phyloP scores from a whole-genome alignment of 2,797 vertebrate species.

The Pteropus rufus region DNA sequence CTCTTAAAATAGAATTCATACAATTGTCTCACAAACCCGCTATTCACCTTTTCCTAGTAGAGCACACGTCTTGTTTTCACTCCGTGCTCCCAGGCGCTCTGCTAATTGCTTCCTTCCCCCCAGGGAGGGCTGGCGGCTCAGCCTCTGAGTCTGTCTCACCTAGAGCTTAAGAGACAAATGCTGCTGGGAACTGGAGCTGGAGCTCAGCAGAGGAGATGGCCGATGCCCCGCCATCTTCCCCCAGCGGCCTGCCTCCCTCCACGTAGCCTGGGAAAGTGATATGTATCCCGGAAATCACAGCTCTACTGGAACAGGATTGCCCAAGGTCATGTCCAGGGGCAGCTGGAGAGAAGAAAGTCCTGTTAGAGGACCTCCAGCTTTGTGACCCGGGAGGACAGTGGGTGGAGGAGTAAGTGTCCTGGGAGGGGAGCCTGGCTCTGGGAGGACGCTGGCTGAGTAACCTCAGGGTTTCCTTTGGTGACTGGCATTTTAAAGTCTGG shows the following conservation, averaged over 20 bases:
- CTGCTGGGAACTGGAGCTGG: background rate
- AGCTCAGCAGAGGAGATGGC: background rate
- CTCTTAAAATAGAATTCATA: conserved; percentile 35
- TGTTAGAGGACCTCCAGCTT: background rate
- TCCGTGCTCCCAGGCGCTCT: background rate
- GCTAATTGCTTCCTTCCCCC: background rate
- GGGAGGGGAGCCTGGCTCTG: background rate
- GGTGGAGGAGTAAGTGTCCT: background rate
- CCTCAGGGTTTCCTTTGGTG: background rate
- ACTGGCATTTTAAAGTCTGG: background rate
- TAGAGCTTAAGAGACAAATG: background rate
- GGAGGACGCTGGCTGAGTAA: background rate
- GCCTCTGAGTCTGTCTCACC: background rate
- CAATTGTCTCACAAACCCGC: conserved; percentile 34
- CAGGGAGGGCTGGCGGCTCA: background rate
- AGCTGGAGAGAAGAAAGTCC: background rate
- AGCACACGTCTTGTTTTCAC: background rate
- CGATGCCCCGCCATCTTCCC: accelerated
- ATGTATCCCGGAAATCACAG: background rate
- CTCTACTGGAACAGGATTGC: background rate
- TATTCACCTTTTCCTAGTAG: background rate
- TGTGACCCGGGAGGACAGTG: background rate
- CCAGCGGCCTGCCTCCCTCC: background rate
- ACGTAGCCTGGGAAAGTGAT: background rate
- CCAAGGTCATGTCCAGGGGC: background rate